Evolutionary conservation across 2,797 vertebrate species (phyloP), one percentile per base, ranked within the genome.

Genomic region (Hoplostethus atlanticus): DNA sequence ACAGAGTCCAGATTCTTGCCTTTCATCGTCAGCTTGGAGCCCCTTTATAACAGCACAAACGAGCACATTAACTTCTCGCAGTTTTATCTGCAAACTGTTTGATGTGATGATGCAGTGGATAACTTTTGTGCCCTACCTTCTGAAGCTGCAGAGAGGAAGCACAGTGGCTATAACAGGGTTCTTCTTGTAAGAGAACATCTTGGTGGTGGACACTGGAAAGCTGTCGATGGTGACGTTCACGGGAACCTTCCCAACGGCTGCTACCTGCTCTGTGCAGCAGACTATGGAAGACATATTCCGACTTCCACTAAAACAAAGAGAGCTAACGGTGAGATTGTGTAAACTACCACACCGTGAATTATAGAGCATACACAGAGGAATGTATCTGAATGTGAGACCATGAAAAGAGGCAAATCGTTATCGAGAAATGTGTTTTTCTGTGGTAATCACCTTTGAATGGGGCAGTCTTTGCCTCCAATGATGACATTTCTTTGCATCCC

Each of bases 1-100:
- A 93, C 95, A 0, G 97, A 97, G 83, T 97, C 94, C 83, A 99
- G 93, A 90, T 97, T 94, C 28, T 83, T 86, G 71, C 98, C 98
- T 1, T 50, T 57, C 72, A 99, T 89, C 53, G 94, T 92, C 72
- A 99, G 86, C 44, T 67, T 88, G 0, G 95, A 96, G 68, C 96
- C 96, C 8, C 97, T 97, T 31, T 0, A 57, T 3, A 25, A 0
- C 8, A 58, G 10, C 1, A 60, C 1, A 52, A 75, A 79, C 12
- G 1, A 75, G 6, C 15, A 57, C 42, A 61, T 3, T 16, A 42
- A 72, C 17, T 10, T 17, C 55, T 13, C 6, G 13, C 59, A 48
- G 25, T 12, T 21, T 34, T 11, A 50, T 47, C 3, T 48, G 9
- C 30, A 56, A 28, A 28, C 28, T 28, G 2, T 25, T 54, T 21